phyloP scores from a whole-genome alignment of 2,797 vertebrate genomes.

The Gambelia wislizenii region DNA sequence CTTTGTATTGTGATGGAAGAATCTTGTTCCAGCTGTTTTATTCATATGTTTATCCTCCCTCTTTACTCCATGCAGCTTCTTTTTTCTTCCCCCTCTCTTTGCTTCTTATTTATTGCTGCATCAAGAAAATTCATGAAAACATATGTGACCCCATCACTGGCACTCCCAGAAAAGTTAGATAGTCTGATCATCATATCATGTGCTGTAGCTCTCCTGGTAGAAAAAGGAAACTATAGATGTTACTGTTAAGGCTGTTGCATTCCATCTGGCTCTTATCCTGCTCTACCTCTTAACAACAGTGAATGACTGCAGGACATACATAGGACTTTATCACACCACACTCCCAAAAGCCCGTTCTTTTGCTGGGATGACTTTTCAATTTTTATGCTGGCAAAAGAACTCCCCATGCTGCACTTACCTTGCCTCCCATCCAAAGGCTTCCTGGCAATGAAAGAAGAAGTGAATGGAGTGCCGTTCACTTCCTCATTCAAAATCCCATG shows the following conservation, averaged over 20 bases:
- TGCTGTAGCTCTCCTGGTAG: background rate
- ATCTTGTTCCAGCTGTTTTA: conserved; percentile 5
- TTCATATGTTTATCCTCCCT: background rate
- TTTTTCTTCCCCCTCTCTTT: background rate
- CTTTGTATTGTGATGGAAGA: background rate
- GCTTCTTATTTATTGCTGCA: background rate
- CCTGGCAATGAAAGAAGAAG: no score
- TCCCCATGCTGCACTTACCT: no score
- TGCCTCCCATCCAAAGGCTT: no score
- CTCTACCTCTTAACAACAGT: background rate
- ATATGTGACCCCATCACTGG: background rate
- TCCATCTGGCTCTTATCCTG: background rate
- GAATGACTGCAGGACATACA: background rate
- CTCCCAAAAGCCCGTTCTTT: no score
- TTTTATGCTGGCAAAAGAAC: no score
- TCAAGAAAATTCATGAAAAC: background rate
- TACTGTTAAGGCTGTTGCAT: background rate
- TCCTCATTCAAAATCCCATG: no score
- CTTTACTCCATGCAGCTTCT: background rate
- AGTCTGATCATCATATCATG: background rate
- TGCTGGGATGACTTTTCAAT: no score
- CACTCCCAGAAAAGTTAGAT: background rate
- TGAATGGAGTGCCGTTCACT: no score
- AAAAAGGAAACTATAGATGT: background rate
- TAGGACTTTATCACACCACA: background rate